These are phyloP conservation scores for Turnix velox DNA, from an alignment of 2,113 vertebrate species.

Conservation along the genomic window DNA sequence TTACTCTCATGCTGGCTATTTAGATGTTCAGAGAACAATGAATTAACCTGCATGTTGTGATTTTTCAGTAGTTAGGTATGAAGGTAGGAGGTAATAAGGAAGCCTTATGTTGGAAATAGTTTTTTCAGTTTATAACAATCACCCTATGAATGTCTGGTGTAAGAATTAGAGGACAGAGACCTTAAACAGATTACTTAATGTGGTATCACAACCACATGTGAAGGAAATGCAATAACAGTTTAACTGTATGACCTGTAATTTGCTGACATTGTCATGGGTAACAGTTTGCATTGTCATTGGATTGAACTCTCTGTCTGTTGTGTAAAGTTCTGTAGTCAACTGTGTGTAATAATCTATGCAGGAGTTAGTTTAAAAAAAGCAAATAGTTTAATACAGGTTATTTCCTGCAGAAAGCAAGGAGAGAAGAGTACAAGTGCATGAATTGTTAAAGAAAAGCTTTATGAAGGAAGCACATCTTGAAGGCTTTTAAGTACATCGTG, in stretches of 20 bases:
- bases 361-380: not conserved
- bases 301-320: not conserved
- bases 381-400: not conserved
- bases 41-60: not conserved
- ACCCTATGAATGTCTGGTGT: not conserved
- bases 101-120: not conserved
- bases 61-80: not conserved
- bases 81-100: not conserved
- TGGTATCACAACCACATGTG: not conserved
- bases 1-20: not conserved
- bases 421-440: not conserved
- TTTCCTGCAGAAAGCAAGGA: not conserved
- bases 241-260: not conserved
- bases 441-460: not conserved
- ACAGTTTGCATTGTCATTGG: not conserved
- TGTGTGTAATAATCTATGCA: not conserved
- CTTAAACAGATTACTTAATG: not conserved
- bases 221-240: not conserved
- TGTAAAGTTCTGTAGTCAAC: not conserved
- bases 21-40: not conserved
- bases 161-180: not conserved
- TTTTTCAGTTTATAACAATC: not conserved
- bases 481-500: not conserved
- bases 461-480: not conserved
- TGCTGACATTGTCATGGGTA: not conserved